A percentile compares a stretch with the other conserved stretches of the same genome.
phyloP scores from a whole-genome alignment of 1,140 invertebrate genomes.

The Aphidius ervi region DNA sequence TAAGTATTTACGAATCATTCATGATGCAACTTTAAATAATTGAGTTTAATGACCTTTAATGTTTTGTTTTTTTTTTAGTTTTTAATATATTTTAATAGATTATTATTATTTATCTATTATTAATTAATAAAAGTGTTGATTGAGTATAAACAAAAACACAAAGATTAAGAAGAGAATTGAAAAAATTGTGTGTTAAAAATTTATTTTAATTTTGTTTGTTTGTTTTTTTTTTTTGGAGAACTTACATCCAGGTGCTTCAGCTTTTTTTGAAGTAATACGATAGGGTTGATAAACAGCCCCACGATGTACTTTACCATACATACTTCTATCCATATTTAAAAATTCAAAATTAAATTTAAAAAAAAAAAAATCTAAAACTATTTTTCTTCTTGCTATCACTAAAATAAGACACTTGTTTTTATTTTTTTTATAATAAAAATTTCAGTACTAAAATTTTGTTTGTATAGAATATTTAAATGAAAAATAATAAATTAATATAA shows the following conservation, averaged over 20 bases:
- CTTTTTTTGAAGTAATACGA: slow-evolving; percentile 73
- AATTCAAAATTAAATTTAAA: not conserved
- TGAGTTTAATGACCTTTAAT: not conserved
- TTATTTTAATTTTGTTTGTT: too few species aligned
- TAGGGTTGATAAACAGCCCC: slow-evolving; percentile 72
- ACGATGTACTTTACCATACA: slow-evolving; percentile 77
- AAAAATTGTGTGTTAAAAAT: too few species aligned
- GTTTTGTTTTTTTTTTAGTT: not conserved
- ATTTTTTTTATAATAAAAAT: too few species aligned
- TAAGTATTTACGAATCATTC: too few species aligned
- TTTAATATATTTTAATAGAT: too few species aligned
- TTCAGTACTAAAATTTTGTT: too few species aligned
- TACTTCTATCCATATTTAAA: slow-evolving; percentile 71
- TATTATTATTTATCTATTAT: not conserved
- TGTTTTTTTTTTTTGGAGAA: slow-evolving; percentile 29
- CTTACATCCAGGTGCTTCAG: slow-evolving; percentile 80
- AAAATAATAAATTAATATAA: too few species aligned
- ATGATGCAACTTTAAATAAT: too few species aligned
- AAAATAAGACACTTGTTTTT: too few species aligned
- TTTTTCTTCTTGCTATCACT: too few species aligned
- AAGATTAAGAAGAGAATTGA: too few species aligned
- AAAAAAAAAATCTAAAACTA: not conserved
- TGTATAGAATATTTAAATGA: too few species aligned
- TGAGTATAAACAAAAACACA: not conserved
- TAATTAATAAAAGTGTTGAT: not conserved